Percentiles rank a stretch among this genome's conserved stretches.
Conservation (phyloP, 2,113 vertebrate species). For the Dryoscopus gambensis region DNA sequence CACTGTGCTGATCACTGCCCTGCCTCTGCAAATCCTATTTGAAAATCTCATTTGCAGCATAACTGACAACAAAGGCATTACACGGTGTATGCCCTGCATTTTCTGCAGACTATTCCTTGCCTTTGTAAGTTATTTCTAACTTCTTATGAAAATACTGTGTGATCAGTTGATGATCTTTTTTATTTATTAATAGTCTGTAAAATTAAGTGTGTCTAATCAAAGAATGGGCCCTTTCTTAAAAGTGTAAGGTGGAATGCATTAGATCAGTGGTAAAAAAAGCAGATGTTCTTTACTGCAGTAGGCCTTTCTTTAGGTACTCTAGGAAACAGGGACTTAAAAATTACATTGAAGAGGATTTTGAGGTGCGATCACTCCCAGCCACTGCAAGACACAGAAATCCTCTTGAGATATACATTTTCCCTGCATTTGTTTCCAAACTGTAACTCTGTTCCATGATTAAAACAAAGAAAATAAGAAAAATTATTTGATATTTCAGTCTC, state of each 20-base stretch:
- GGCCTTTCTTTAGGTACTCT: constrained; percentile 40
- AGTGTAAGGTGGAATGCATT: constrained; percentile 49
- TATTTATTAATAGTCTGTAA: constrained; percentile 60
- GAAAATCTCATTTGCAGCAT: constrained; percentile 71
- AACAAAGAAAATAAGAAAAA: not conserved
- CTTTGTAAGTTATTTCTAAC: constrained; percentile 59
- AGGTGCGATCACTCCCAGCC: constrained; percentile 12
- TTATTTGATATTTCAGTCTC: not conserved
- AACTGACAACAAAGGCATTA: constrained; percentile 68
- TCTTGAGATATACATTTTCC: not conserved
- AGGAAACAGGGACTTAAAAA: constrained; percentile 36
- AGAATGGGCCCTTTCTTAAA: constrained; percentile 46
- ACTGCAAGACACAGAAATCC: constrained; percentile 9
- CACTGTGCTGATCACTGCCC: constrained; percentile 53
- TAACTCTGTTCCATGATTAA: not conserved
- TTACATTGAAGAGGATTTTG: constrained; percentile 48
- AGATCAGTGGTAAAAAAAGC: constrained; percentile 42
- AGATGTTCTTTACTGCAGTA: constrained; percentile 45
- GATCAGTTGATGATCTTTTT: constrained; percentile 41
- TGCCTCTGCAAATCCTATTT: constrained; percentile 69
- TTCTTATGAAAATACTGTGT: constrained; percentile 21
- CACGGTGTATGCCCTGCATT: constrained; percentile 11
- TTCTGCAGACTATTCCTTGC: constrained; percentile 20
- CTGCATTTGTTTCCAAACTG: constrained; percentile 32
- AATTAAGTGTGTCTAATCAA: constrained; percentile 58